Base-by-base conservation (phyloP, 2,113 vertebrate species). In the Xiphias gladius region DNA sequence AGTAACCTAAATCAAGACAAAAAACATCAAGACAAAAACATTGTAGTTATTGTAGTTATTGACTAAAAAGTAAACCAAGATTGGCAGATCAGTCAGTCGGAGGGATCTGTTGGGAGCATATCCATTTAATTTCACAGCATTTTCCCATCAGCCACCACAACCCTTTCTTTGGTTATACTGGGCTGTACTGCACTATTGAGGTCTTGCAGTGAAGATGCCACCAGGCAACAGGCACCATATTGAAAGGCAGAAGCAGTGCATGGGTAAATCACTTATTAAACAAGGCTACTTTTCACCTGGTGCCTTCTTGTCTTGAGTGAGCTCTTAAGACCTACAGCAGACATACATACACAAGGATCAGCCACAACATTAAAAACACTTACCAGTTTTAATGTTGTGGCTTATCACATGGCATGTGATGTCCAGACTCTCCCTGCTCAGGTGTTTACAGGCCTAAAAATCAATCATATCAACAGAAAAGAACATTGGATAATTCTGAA, bases 91-190 rank as follows among this genome's bases (percentile, higher is more conserved):
- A 43, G n/a, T 11, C 37, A 55, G 62, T 24, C 16, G 54, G 30
- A 65, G 16, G 22, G 9, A 39, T 22, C 24, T 46, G 26, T 61
- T 16, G 5, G 41, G 43, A 37, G 58, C 5, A 28, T 22, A 30
- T 26, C 6, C 16, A 37, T 48, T 48, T 73, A 1, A 30, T 73
- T 61, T 73, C 11, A 48, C 41, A 58, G 35, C 35, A 16, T 20
- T 57, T 73, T 58, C 32, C 35, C 69, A 58, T 73, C 24, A 73
- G 35, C 24, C 70, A 59, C 57, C 39, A 73, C 11, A 43, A 28
- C 17, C 20, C 8, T 1, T 32, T 73, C 22, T n/a, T 26, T 39
- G 7, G 19, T 17, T 35, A 48, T 12, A 19, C 28, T 3, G 17
- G n/a, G 28, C 22, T 35, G 28, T 14, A 16, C 1, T 76, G 26